These are phyloP conservation scores for Paracanthobrama guichenoti DNA, from an alignment of 2,113 vertebrate species.

Conservation along the genomic window DNA sequence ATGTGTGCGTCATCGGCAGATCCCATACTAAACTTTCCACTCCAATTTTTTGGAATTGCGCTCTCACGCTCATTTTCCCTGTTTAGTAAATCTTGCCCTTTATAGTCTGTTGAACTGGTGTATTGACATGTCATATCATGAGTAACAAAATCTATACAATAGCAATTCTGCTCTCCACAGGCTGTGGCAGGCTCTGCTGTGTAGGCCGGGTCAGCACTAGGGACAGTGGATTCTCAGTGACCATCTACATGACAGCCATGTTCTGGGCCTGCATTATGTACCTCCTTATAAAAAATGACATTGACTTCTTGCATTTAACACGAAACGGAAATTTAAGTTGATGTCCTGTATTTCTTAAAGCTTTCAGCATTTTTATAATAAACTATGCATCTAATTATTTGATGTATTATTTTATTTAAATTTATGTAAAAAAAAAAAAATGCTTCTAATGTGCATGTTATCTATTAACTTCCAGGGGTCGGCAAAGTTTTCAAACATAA, in stretches of 20 bases:
- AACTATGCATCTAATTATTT: not conserved
- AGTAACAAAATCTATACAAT: not conserved
- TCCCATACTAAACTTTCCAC: no score
- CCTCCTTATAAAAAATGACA: conserved; percentile 26
- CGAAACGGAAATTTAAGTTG: not conserved
- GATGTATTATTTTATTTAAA: not conserved
- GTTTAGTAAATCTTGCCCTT: no score
- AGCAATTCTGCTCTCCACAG: conserved; percentile 36
- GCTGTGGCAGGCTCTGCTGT: conserved; percentile 13
- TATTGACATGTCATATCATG: not conserved
- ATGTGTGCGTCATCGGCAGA: no score
- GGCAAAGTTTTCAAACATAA: no score
- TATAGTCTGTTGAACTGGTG: not conserved
- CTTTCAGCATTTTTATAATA: not conserved
- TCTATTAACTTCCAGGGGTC: not conserved
- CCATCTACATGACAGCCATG: conserved; percentile 25
- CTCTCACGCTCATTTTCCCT: no score
- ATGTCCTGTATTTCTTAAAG: not conserved
- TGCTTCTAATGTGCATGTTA: not conserved
- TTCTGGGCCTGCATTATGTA: conserved; percentile 29
- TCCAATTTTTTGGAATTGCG: no score
- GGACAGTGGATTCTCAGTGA: conserved; percentile 19
- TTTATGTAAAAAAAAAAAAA: not conserved
- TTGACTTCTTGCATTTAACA: conserved; percentile 15
- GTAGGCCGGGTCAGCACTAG: not conserved